These are phyloP conservation scores for Clavelina lepadiformis DNA, from an alignment of 23 tunicate species.

Conservation along the genomic window DNA sequence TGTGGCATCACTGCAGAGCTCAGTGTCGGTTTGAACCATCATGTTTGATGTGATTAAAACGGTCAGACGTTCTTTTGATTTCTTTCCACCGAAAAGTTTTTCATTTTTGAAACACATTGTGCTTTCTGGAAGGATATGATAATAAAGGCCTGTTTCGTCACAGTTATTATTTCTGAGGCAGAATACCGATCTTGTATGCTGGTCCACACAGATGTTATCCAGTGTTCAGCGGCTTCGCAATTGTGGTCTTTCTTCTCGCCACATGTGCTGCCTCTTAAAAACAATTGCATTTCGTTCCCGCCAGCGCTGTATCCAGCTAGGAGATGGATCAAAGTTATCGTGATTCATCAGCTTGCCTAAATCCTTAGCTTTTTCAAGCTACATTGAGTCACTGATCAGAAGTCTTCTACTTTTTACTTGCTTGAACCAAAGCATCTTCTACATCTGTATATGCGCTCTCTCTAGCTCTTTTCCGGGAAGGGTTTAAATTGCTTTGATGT, in stretches of 20 bases:
- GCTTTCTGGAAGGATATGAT: not conserved
- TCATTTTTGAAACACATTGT: not conserved
- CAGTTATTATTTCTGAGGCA: not conserved
- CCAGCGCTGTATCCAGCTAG: not conserved
- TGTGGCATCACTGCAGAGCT: too few relatives aligned
- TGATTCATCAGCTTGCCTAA: too few relatives aligned
- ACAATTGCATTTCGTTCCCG: not conserved
- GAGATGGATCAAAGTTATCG: constrained; percentile 3
- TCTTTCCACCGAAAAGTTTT: not conserved
- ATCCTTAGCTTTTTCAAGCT: too few relatives aligned
- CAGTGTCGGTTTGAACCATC: too few relatives aligned
- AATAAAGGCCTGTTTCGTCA: constrained; percentile 1
- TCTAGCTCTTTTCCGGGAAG: not conserved
- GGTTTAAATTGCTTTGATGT: not conserved
- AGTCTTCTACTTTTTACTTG: too few relatives aligned
- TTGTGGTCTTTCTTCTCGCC: not conserved
- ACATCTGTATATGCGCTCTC: not conserved
- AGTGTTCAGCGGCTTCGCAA: not conserved
- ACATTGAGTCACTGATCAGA: not conserved
- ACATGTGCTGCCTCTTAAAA: constrained; percentile 2
- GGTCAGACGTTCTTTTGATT: not conserved
- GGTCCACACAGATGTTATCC: not conserved
- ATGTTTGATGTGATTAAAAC: not conserved
- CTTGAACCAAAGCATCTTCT: not conserved
- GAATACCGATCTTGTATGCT: not conserved